Evolutionary conservation across 2,888 invertebrate species (phyloP).

Genomic region (Papilio protenor): DNA sequence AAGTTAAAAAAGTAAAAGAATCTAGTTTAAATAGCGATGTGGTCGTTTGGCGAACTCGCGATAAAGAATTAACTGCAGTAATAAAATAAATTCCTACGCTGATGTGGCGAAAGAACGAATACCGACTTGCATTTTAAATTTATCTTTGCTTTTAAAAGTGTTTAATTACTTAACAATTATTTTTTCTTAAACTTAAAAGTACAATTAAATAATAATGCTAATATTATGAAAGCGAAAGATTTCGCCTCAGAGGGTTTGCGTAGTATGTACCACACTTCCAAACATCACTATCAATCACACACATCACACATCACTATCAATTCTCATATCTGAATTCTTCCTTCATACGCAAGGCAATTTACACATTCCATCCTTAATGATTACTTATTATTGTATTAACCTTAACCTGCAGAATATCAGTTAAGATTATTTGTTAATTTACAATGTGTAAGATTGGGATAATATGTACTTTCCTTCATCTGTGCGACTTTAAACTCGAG

Average conservation of each 20-base stretch:
- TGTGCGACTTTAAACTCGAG: not conserved
- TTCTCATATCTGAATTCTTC: too few relatives aligned
- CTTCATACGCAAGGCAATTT: too few relatives aligned
- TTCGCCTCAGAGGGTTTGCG: too few relatives aligned
- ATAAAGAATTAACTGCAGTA: slow-evolving; percentile 32
- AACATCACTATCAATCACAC: too few relatives aligned
- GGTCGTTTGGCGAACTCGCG: slow-evolving; percentile 27
- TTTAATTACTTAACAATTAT: not conserved
- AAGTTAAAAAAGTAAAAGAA: slow-evolving; percentile 24
- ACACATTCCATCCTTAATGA: too few relatives aligned
- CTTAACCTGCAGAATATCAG: not conserved
- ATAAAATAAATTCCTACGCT: slow-evolving; percentile 34
- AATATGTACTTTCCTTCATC: not conserved
- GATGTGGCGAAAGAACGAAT: slow-evolving; percentile 20
- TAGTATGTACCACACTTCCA: too few relatives aligned
- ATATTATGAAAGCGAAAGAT: not conserved
- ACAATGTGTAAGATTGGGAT: not conserved
- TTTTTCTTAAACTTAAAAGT: slow-evolving; percentile 6
- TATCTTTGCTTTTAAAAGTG: slow-evolving; percentile 6
- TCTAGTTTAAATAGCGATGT: slow-evolving; percentile 26
- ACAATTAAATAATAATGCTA: not conserved
- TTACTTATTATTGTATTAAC: too few relatives aligned
- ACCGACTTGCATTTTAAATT: slow-evolving; percentile 1
- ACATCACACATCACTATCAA: too few relatives aligned
- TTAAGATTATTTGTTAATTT: not conserved